Base-by-base conservation (phyloP, 2,888 invertebrate genomes). In the Hoplodrina ambigua region DNA sequence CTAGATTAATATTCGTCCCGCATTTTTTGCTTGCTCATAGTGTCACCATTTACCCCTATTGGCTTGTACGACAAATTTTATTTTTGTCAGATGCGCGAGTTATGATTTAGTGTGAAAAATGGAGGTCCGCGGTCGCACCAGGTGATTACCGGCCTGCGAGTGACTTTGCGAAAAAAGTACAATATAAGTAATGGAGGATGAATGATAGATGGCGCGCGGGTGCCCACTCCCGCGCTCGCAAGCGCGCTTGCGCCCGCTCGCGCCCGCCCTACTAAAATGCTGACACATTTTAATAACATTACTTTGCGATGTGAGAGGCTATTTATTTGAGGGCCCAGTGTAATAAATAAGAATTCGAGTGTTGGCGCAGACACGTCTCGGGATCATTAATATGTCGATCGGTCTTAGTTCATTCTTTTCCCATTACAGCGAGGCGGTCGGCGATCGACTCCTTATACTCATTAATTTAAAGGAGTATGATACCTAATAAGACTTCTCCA, bases 161-260 rank as follows among this genome's bases (percentile, higher is more conserved):
- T 96, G 96, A 96, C 95, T 96, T 94, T 91, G 95, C 96, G 89
- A 94, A 95, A 94, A 95, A 95, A 95, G 93, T 94, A 96, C 95
- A 96, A 95, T 95, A 95, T 96, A 95, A 95, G 96, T 96, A 96
- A 96, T 96, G 95, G 96, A 94, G 94, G 94, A 95, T 95, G 94
- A 94, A 95, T 96, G 96, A 96, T 96, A 95, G 94, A 96, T 95
- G 93, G 94, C 93, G 91, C 86, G 83, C 89, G 88, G 87, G 89
- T 85, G 82, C 84, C 87, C 88, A 86, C 88, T 86, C 86, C 81
- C 89, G 87, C 86, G 80, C 78, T 82, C 87, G 86, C 85, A 82
- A 66, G 72, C 86, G 84, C 87, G 84, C 83, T 83, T 88, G 87
- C 89, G 87, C 87, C 83, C 87, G 87, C 84, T 69, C 83, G 73